Evolutionary conservation across 2,888 invertebrate species (phyloP).

Genomic region (Hypomecis atomaria): DNA sequence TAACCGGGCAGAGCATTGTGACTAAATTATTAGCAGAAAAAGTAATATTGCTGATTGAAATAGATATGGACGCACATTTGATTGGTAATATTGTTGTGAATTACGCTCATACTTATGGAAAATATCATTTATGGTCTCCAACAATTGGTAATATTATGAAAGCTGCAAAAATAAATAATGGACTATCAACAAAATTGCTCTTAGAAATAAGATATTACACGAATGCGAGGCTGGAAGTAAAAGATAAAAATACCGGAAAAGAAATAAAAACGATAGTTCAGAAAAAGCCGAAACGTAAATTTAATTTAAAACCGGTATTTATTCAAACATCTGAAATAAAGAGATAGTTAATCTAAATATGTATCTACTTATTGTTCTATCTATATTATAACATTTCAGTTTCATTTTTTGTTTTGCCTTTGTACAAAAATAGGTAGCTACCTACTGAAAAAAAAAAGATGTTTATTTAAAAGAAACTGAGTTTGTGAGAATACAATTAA

Average conservation of each 20-base stretch:
- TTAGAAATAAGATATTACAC: constrained; percentile 63
- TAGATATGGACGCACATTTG: constrained; percentile 57
- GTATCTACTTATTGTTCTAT: too few relatives aligned
- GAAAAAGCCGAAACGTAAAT: constrained; percentile 29
- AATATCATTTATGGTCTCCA: constrained; percentile 71
- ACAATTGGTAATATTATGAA: constrained; percentile 62
- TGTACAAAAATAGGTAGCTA: too few relatives aligned
- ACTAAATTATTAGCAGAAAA: constrained; percentile 56
- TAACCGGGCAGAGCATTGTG: constrained; percentile 54
- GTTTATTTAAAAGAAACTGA: too few relatives aligned
- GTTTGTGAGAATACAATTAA: too few relatives aligned
- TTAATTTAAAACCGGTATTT: constrained; percentile 27
- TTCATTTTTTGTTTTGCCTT: too few relatives aligned
- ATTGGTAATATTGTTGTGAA: constrained; percentile 62
- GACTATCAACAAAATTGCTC: constrained; percentile 58
- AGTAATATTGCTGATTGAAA: constrained; percentile 57
- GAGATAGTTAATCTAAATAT: too few relatives aligned
- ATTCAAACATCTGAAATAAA: too few relatives aligned
- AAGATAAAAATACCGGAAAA: constrained; percentile 54
- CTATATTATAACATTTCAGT: too few relatives aligned
- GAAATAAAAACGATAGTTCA: constrained; percentile 37
- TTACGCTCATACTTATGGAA: constrained; percentile 62
- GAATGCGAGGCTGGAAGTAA: constrained; percentile 57
- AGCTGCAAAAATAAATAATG: constrained; percentile 60
- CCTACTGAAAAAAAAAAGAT: too few relatives aligned